Evolutionary conservation across 2,797 vertebrate genomes (phyloP), one percentile per base, ranked within the genome.

Genomic region (Clarias platycephalus): DNA sequence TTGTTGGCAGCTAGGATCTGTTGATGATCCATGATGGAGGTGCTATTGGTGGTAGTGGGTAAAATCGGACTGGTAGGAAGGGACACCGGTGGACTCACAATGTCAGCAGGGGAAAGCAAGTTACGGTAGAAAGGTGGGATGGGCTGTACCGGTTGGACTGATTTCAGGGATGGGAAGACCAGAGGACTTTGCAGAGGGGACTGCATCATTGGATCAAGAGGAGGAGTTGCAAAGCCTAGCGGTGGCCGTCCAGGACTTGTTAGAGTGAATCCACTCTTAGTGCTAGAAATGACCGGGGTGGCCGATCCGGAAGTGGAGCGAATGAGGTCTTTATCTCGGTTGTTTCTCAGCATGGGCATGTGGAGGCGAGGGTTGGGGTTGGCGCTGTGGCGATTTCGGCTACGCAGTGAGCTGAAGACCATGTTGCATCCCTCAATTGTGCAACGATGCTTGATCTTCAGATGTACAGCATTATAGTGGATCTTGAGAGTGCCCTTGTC

Each of bases 101-200:
- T 92, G 88, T 99, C 97, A 68, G 97, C 96, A 49, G 98, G 95
- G 64, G 97, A 96, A 89, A 99, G 95, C 90, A 99, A 93, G 89
- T 96, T 98, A 92, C 98, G 96, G 92, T 99, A 99, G 95, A 99
- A 99, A 10, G 98, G 98, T 90, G 98, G 98, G 82, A 96, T 95
- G 58, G 95, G 95, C 86, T 96, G 95, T 87, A 99, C 97, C 63
- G 98, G 97, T 67, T 99, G 98, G 62, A 99, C 97, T 91, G 98
- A 98, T 92, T 99, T 99, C 91, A 99, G 93, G 70, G 97, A 96
- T 0, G 98, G 97, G 91, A 98, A 99, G 8, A 98, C 96, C 88
- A 99, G 93, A 66, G 98, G 97, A 92, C 96, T 97, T 88, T 98
- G 96, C 90, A 99, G 94, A 85, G 98, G 96, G 40, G 95, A 98